Conservation (phyloP, 2,888 invertebrate genomes). For the Malthinus seriepunctatus region DNA sequence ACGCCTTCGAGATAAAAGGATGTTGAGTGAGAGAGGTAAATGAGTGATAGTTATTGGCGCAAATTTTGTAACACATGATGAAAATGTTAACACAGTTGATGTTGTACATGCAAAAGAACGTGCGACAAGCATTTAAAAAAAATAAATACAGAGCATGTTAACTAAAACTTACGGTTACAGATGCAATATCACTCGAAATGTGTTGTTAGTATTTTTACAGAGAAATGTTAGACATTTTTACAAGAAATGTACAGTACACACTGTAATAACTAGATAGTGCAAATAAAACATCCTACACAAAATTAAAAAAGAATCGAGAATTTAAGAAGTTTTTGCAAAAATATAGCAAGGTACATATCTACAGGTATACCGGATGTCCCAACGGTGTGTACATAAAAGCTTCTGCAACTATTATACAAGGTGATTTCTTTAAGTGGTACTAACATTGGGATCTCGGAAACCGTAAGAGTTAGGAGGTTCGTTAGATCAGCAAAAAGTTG, state of each 20-base stretch:
- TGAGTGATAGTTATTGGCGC: background rate
- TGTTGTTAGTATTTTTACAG: conserved; percentile 26
- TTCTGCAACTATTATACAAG: too few relatives aligned
- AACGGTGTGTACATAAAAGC: too few relatives aligned
- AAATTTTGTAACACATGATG: background rate
- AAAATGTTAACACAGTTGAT: background rate
- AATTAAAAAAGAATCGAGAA: background rate
- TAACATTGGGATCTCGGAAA: too few relatives aligned
- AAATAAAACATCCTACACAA: background rate
- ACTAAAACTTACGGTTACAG: conserved; percentile 28
- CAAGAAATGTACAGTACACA: conserved; percentile 9
- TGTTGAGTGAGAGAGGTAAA: background rate
- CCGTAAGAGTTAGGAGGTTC: too few relatives aligned
- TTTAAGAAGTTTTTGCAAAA: background rate
- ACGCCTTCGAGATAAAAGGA: too few relatives aligned
- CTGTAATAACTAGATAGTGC: background rate
- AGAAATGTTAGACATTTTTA: conserved; percentile 13
- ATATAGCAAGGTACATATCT: too few relatives aligned
- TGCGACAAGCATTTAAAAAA: conserved; percentile 11
- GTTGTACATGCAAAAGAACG: conserved; percentile 19
- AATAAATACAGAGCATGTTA: conserved; percentile 8
- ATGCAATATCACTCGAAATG: conserved; percentile 27
- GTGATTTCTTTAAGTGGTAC: too few relatives aligned
- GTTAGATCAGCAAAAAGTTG: too few relatives aligned
- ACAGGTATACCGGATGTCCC: too few relatives aligned